These are phyloP conservation scores for Leuctra nigra DNA, from an alignment of 2,888 invertebrate genomes.

Conservation along the genomic window DNA sequence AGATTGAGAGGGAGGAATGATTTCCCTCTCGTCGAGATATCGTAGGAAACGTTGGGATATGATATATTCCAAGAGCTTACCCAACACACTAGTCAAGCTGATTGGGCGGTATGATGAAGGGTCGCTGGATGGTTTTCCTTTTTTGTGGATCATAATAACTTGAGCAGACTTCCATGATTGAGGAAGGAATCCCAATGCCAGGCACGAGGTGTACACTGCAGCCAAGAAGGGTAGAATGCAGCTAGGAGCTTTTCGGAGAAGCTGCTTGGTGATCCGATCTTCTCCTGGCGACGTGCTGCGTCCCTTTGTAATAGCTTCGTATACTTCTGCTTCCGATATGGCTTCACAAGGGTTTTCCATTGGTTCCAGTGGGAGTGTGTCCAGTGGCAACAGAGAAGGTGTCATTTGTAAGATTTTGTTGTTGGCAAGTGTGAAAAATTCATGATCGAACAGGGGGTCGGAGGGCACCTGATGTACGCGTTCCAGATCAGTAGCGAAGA, in stretches of 20 bases:
- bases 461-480: too few relatives aligned
- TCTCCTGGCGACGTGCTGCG: not conserved
- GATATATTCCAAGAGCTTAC: not conserved
- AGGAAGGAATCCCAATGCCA: not conserved
- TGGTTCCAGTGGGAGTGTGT: too few relatives aligned
- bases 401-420: too few relatives aligned
- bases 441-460: too few relatives aligned
- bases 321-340: too few relatives aligned
- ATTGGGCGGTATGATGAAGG: not conserved
- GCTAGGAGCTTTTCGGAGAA: not conserved
- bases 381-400: too few relatives aligned
- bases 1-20: not conserved
- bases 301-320: not conserved
- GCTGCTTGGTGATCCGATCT: not conserved
- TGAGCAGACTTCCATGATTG: not conserved
- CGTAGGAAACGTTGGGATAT: not conserved
- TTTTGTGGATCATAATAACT: not conserved
- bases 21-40: not conserved
- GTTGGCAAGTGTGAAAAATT: too few relatives aligned
- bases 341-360: too few relatives aligned
- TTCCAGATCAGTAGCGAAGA: too few relatives aligned
- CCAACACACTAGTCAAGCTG: not conserved
- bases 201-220: not conserved
- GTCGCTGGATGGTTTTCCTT: not conserved
- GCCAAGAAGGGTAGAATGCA: not conserved